Evolutionary conservation across 2,113 vertebrate species (phyloP), one percentile per base, ranked within the genome.

Genomic region (Camelus dromedarius): DNA sequence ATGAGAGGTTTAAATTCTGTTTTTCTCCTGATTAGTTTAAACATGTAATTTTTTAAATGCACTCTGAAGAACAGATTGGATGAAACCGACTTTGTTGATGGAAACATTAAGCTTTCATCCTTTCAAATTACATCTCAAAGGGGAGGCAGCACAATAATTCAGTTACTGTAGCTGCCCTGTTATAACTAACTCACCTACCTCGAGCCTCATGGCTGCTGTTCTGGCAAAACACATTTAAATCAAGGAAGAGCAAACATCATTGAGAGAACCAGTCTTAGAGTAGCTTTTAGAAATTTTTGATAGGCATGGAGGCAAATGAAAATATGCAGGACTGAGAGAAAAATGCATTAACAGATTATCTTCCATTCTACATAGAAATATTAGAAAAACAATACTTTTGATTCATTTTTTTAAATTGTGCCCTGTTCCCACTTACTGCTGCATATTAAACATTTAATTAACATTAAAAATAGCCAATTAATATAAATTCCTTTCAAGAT

Each of bases 51-150:
- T 96, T 96, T 97, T 72, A 91, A 97, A 93, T 93, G 94, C 46
- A n/a, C 62, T 86, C 76, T 79, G 93, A 93, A 91, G 75, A 89
- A 82, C 73, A 91, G 88, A 85, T 75, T 95, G 81, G 85, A 84
- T 95, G 88, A 95, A 95, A 96, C 42, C 88, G 84, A 90, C 67
- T 85, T 97, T 60, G 67, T 80, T 93, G 91, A 95, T 96, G 67
- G 85, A 89, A 95, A 96, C 93, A 96, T 80, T 69, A 91, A 83
- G 96, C 94, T 96, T 97, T 93, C 93, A 95, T 97, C 92, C 95
- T 95, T 96, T 97, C 84, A 83, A 89, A 96, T 97, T 84, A 83
- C 62, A 75, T 95, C 85, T 96, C 16, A 15, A 15, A 87, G 42
- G 85, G n/a, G 56, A 4, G 8, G 77, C n/a, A 54, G 54, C 30